Evolutionary conservation across 1,140 invertebrate genomes (phyloP), one percentile per base, ranked within the genome.

Genomic region (Medauroidea extradentata): DNA sequence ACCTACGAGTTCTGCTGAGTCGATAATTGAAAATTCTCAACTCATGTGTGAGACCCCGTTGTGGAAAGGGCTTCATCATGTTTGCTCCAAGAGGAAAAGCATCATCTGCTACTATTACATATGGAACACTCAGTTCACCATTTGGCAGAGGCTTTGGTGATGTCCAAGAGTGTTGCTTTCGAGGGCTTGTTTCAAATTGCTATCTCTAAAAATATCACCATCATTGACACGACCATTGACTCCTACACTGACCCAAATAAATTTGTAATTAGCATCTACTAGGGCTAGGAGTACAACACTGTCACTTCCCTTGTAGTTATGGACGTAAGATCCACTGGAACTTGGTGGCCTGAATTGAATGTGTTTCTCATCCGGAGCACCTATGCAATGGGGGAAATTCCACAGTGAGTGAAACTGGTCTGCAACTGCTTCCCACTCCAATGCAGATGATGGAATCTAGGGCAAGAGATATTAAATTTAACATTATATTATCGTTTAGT

Each of bases 321-420:
- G 72, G 60, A 67, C 70, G 23, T 59, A 43, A 39, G 69, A 70
- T 13, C 71, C 69, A 57, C 53, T 60, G 50, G 69, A 65, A 44
- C 46, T 21, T 43, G 72, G 72, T 23, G 29, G 39, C 55, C 56
- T 25, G 52, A 69, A 70, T 13, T 60, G 50, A 53, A 76, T 59
- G 60, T 78, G 75, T 58, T 75, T 79, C 25, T 72, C 75, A 67
- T 77, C 75, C 42, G 75, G 62, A 7, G 70, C 69, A 18, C 68
- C 72, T 25, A 74, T 16, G 51, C 67, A 75, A 58, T 72, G 61
- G 43, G 69, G 65, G 61, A 71, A 74, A 55, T 74, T 62, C 68
- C 71, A 75, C 25, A 57, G 23, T 27, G 11, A 24, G 14, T 57
- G 19, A 44, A 48, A 75, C 43, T 60, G 44, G 11, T 65, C 44